These are phyloP conservation scores for Phalangium opilio DNA, from an alignment of 2,888 invertebrate genomes.

Conservation along the genomic window DNA sequence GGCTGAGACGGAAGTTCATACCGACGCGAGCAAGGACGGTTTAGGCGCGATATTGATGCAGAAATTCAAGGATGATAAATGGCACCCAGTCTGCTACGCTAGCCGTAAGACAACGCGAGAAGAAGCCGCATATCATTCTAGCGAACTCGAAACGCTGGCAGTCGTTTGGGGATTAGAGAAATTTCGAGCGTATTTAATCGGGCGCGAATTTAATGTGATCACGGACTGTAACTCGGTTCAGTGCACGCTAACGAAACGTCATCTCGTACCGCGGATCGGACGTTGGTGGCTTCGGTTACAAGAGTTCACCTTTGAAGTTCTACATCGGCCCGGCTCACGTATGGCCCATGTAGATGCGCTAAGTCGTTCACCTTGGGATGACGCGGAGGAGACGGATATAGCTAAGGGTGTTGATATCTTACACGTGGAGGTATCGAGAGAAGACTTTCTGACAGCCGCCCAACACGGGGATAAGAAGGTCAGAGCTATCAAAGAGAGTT, in stretches of 20 bases:
- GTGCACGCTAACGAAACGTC: not conserved
- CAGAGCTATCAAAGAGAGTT: no score
- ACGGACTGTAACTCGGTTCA: conserved; percentile 1
- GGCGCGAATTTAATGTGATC: conserved; percentile 2
- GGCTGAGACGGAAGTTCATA: conserved; percentile 3
- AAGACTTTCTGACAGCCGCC: no score
- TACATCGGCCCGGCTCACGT: conserved; percentile 1
- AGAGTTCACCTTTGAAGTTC: conserved; percentile 6
- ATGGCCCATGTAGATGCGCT: conserved; percentile 9
- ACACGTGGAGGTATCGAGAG: no score
- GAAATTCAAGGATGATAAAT: not conserved
- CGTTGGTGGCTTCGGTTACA: conserved; percentile 2
- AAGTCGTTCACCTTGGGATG: not conserved
- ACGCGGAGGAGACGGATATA: no score
- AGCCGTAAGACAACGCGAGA: not conserved
- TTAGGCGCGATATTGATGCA: conserved; percentile 5
- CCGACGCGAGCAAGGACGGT: conserved; percentile 5
- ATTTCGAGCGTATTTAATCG: conserved; percentile 1
- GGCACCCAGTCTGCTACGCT: conserved; percentile 1
- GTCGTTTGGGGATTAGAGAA: conserved; percentile 6
- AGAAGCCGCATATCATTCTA: conserved; percentile 1
- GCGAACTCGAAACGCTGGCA: conserved; percentile 4
- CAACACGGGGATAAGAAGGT: no score
- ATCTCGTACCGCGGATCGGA: conserved; percentile 1
- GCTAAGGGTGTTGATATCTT: no score